Base-by-base conservation (phyloP, 2,888 invertebrate genomes). In the Coleophora flavipennella region DNA sequence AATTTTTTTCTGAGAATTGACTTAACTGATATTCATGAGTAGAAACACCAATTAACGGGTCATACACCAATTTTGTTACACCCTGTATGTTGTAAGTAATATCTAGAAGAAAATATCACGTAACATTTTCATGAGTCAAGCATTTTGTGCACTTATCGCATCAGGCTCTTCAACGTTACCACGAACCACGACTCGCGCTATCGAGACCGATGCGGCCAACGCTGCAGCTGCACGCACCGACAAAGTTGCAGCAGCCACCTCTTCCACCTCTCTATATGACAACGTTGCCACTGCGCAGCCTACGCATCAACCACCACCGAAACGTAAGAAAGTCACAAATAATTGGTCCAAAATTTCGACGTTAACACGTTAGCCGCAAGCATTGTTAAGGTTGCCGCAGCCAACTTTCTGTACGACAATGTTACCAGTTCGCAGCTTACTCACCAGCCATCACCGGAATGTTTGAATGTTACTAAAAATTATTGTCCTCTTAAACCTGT, bases 401-500 rank as follows among this genome's bases (percentile, higher is more conserved):
- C 93, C 55, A 93, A 93, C 29, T 94, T 94, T 39, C 88, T 96
- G 36, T 94, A 95, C 65, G 95, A 95, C 78, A 94, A 95, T 68
- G 94, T 95, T 38, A 74, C 87, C 62, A 85, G 80, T 50, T 60
- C 86, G 3, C 83, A 80, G 49, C 67, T 77, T 1, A 49, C 70
- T 2, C 83, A 81, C 46, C 85, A 86, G 54, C 79, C 80, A 8
- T 67, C 87, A 51, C 77, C 84, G n/a, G 84, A 85, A 64, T 78
- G 86, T 85, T n/a, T n/a, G n/a, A n/a, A n/a, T n/a, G n/a, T n/a
- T n/a, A n/a, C n/a, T n/a, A n/a, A n/a, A n/a, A n/a, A n/a, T n/a
- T n/a, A n/a, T n/a, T n/a, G n/a, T n/a, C n/a, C n/a, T n/a, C n/a
- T n/a, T n/a, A n/a, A n/a, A n/a, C n/a, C n/a, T n/a, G n/a, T n/a